Evolutionary conservation across 2,113 vertebrate species (phyloP), one percentile per base, ranked within the genome.

Genomic region (Dolichallabes microphthalmus): DNA sequence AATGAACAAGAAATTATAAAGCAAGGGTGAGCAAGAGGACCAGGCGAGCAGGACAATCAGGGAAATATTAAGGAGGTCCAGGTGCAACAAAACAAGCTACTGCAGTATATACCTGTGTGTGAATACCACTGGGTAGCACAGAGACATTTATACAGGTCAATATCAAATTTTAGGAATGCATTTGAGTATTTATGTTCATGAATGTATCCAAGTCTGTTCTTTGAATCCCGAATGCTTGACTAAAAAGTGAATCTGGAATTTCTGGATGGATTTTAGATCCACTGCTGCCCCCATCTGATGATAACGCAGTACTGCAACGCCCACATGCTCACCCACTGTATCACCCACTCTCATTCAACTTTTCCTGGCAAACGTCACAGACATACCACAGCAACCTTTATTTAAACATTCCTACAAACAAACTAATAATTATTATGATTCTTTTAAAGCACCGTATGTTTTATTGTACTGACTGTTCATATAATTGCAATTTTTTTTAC

Each of bases 211-310:
- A 27, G 39, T 50, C 13, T 64, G 25, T 53, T 76, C 53, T 45
- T 53, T 17, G 13, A 27, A 4, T 30, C 14, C 52, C 9, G 74
- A 77, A 9, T 10, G 52, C 27, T 76, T 4, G 27, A 77, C 1
- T 1, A 25, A 80, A 68, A 82, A 35, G 0, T 64, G 27, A 79
- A 78, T 86, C 85, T 27, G 27, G 13, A 39, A 30, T 15, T 77
- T 79, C 17, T 19, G 22, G 12, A 22, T 13, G 17, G 55, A 78
- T 58, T 58, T 78, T 32, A 78, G 53, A 45, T 50, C 30, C 30
- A 64, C 76, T 84, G 78, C 63, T 76, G 78, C 85, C 87, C 25
- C 57, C 78, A 71, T 25, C 61, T 86, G 85, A n/a, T 86, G 13
- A 20, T 30, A 3, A 32, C 25, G 3, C 17, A 73, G 57, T 57